Conservation (phyloP, 2,113 vertebrate species). For the Fregata magnificens region DNA sequence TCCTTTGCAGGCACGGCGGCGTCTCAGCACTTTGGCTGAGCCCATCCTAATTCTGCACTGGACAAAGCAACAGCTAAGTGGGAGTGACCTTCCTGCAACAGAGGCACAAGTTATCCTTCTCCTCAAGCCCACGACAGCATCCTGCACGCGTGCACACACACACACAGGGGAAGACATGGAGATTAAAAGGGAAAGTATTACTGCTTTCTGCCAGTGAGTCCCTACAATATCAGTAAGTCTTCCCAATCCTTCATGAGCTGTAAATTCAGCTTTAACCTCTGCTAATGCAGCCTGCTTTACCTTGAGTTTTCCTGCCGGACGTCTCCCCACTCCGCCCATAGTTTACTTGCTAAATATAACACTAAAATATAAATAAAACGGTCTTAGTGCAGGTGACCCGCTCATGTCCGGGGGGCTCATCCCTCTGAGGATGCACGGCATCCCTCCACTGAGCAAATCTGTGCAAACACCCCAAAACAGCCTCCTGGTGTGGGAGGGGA, state of each 20-base stretch:
- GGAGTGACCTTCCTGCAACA: not conserved
- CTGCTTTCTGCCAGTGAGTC: not conserved
- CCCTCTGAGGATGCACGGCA: not conserved
- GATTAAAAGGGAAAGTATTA: not conserved
- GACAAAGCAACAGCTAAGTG: not conserved
- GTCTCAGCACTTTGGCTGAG: not conserved
- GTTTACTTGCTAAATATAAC: not conserved
- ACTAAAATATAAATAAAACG: not conserved
- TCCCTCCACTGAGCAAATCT: not conserved
- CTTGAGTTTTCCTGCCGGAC: not conserved
- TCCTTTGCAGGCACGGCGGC: rapidly evolving
- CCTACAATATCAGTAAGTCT: not conserved
- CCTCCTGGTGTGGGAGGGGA: not conserved
- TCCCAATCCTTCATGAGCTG: not conserved
- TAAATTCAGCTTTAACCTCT: not conserved
- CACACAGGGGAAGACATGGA: rapidly evolving
- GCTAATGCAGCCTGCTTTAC: not conserved
- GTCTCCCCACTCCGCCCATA: not conserved
- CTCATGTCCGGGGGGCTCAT: not conserved
- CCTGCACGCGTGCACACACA: rapidly evolving
- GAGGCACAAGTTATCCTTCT: not conserved
- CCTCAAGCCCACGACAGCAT: not conserved
- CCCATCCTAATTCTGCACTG: not conserved
- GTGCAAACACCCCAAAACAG: rapidly evolving
- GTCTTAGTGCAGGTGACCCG: not conserved